Evolutionary conservation across 2,113 vertebrate species (phyloP).

Genomic region (Pao palembangensis): DNA sequence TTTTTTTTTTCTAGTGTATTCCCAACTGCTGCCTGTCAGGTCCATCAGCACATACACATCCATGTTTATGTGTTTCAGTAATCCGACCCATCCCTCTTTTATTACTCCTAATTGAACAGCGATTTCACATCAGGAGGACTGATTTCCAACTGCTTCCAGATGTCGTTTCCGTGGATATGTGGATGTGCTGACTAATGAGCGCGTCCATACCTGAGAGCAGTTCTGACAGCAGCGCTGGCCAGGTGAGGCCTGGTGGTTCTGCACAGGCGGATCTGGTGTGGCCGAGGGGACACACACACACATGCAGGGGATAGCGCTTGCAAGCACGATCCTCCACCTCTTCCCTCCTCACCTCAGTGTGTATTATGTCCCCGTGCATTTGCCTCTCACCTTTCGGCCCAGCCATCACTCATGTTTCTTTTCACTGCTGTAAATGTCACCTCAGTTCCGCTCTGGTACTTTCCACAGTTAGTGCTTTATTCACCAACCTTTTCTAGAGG

Average conservation of each 20-base stretch:
- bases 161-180: slow-evolving; percentile 17
- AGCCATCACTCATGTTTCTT: slow-evolving; percentile 44
- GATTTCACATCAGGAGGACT: slow-evolving; percentile 36
- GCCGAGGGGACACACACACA: slow-evolving; percentile 41
- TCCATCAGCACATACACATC: slow-evolving; percentile 13
- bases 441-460: slow-evolving; percentile 48
- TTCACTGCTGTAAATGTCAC: slow-evolving; percentile 74
- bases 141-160: slow-evolving; percentile 31
- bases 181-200: slow-evolving; percentile 44
- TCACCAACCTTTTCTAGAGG: slow-evolving; percentile 49
- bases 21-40: slow-evolving; percentile 2
- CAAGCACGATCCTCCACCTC: slow-evolving; percentile 28
- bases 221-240: slow-evolving; percentile 54
- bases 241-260: slow-evolving; percentile 28
- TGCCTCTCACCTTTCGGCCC: slow-evolving; percentile 15
- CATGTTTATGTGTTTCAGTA: slow-evolving; percentile 22
- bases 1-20: no score
- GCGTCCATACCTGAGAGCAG: slow-evolving; percentile 25
- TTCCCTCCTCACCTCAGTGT: slow-evolving; percentile 35
- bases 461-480: slow-evolving; percentile 55
- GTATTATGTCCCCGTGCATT: slow-evolving; percentile 38
- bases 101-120: slow-evolving; percentile 35
- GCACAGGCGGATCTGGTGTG: slow-evolving; percentile 49
- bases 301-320: slow-evolving; percentile 48
- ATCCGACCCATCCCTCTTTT: slow-evolving; percentile 32